Evolutionary conservation across 1,140 invertebrate genomes (phyloP).

Genomic region (Brachionus paranguensis): DNA sequence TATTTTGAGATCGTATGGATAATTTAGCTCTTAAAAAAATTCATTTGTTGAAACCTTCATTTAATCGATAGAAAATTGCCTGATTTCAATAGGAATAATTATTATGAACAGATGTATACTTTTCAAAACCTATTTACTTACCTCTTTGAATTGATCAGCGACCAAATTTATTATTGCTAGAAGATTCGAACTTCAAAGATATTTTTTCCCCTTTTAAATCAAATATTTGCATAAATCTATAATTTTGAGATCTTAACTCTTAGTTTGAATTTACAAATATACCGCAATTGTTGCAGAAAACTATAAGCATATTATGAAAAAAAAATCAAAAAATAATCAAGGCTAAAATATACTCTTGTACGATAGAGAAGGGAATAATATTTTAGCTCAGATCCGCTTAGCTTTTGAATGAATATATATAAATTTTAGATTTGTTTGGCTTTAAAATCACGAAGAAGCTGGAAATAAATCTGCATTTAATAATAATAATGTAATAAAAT

Average conservation of each 20-base stretch:
- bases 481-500: too few relatives aligned
- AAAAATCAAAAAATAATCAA: background rate
- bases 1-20: background rate
- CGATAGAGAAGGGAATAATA: too few relatives aligned
- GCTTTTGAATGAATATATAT: too few relatives aligned
- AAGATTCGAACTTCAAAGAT: background rate
- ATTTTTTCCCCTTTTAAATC: background rate
- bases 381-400: too few relatives aligned
- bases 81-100: background rate
- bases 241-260: background rate
- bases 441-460: background rate
- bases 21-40: background rate
- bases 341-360: background rate
- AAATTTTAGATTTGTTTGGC: too few relatives aligned
- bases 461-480: background rate
- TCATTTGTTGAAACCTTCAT: background rate
- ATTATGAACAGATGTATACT: background rate
- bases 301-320: background rate
- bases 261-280: background rate
- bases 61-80: background rate
- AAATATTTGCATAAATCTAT: background rate
- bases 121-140: background rate
- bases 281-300: background rate
- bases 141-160: background rate
- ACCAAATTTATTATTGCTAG: background rate